These are phyloP conservation scores for Progne subis DNA, from an alignment of 2,113 vertebrate species.

Conservation along the genomic window DNA sequence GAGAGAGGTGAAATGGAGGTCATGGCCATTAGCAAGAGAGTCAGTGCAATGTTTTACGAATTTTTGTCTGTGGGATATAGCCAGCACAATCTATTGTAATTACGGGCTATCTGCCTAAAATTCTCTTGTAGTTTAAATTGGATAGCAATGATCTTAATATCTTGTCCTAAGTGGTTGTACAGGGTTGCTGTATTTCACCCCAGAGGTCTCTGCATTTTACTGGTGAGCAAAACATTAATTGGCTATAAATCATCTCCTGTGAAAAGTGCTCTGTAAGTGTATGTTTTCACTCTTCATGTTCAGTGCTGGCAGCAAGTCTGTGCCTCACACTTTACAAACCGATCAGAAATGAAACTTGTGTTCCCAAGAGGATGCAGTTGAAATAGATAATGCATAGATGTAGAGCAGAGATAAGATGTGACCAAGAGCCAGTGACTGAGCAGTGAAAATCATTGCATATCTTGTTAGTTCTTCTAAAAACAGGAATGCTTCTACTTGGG, in stretches of 20 bases:
- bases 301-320: neutral
- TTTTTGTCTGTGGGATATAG: neutral
- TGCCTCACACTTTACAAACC: neutral
- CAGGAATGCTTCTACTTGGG: neutral
- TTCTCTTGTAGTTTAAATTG: conserved; percentile 33
- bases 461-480: neutral
- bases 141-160: conserved; percentile 45
- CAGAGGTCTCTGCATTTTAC: neutral
- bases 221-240: conserved; percentile 1
- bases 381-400: neutral
- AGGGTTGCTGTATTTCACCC: conserved; percentile 12
- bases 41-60: neutral
- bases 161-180: neutral
- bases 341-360: neutral
- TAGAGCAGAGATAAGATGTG: neutral
- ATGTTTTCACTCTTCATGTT: neutral
- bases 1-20: conserved; percentile 58
- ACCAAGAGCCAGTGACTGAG: neutral
- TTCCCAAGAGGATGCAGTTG: neutral
- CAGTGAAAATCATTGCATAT: neutral
- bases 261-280: neutral
- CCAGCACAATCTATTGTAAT: conserved; percentile 32
- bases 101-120: conserved; percentile 24
- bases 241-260: neutral
- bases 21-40: conserved; percentile 15